Evolutionary conservation across 2,113 vertebrate species (phyloP).

Genomic region (Vireo altiloquus): DNA sequence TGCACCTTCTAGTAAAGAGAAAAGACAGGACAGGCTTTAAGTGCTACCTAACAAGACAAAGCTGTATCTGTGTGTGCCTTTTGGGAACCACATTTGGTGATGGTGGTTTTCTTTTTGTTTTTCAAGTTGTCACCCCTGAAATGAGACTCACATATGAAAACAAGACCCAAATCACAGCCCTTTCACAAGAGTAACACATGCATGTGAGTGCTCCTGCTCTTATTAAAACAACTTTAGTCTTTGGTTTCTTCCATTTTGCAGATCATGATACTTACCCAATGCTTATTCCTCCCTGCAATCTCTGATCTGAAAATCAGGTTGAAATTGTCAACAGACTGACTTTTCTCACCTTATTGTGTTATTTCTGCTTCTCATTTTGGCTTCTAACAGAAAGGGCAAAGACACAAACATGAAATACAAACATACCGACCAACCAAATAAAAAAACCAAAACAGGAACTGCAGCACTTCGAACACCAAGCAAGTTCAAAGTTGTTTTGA

Average conservation of each 20-base stretch:
- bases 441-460: not conserved
- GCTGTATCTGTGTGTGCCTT: not conserved
- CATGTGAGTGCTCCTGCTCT: accelerated
- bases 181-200: accelerated
- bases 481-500: not conserved
- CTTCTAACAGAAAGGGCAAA: not conserved
- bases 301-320: not conserved
- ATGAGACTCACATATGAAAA: not conserved
- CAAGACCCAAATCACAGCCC: not conserved
- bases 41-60: not conserved
- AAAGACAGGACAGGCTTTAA: not conserved
- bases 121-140: not conserved
- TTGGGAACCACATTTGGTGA: not conserved
- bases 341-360: not conserved
- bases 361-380: not conserved
- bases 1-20: not conserved
- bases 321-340: not conserved
- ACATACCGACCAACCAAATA: not conserved
- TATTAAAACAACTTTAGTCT: not conserved
- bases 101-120: not conserved
- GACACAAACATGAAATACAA: not conserved
- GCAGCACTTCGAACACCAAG: not conserved
- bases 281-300: not conserved
- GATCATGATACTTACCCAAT: not conserved
- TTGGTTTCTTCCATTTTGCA: not conserved